Conservation (phyloP, 2,797 vertebrate genomes). For the Enteromius argenteus region DNA sequence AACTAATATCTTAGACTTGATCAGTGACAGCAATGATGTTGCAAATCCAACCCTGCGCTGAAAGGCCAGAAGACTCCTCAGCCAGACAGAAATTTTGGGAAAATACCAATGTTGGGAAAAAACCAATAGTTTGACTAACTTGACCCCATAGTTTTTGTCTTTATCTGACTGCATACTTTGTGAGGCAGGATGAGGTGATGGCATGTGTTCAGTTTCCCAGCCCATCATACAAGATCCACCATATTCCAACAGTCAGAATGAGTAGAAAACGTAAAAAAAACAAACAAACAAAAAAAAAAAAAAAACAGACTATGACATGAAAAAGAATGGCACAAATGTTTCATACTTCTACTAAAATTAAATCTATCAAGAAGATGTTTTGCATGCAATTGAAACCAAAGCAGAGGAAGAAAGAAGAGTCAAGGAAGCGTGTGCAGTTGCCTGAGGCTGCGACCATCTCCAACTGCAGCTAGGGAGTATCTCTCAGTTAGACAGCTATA, state of each 20-base stretch:
- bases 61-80: constrained; percentile 67
- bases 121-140: constrained; percentile 65
- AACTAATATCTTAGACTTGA: constrained; percentile 74
- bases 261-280: constrained; percentile 28
- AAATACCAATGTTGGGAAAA: too few relatives aligned
- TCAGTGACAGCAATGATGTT: constrained; percentile 73
- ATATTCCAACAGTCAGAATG: constrained; percentile 61
- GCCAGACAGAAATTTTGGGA: constrained; percentile 59
- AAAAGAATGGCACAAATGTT: constrained; percentile 57
- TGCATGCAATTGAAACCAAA: constrained; percentile 80
- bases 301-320: constrained; percentile 28
- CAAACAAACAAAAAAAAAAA: too few relatives aligned
- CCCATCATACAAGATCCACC: constrained; percentile 60
- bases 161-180: constrained; percentile 72
- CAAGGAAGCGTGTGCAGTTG: constrained; percentile 87
- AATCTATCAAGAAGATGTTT: constrained; percentile 74
- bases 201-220: constrained; percentile 68
- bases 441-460: constrained; percentile 83
- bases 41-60: constrained; percentile 70
- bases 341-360: constrained; percentile 76
- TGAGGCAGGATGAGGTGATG: constrained; percentile 85
- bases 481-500: constrained; percentile 67
- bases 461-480: constrained; percentile 76
- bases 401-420: constrained; percentile 84
- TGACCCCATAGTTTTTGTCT: constrained; percentile 73